Evolutionary conservation across 2,888 invertebrate species (phyloP).

Genomic region (Diadromus collaris): DNA sequence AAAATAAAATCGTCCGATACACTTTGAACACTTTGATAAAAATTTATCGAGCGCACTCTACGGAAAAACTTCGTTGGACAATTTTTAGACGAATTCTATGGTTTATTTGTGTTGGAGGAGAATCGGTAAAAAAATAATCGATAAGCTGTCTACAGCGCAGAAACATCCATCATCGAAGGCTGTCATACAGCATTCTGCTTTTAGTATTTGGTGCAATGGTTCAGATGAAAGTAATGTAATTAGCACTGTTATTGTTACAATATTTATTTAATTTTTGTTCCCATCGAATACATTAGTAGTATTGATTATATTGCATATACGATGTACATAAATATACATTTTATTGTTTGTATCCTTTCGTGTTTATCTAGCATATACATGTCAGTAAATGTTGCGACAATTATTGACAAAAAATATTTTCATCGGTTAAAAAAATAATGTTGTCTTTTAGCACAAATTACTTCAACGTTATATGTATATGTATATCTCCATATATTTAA

Average conservation of each 20-base stretch:
- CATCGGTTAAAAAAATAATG: neutral
- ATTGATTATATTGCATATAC: neutral
- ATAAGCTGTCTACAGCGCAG: too few species aligned
- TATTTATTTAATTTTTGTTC: neutral
- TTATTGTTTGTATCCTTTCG: neutral
- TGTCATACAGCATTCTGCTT: too few species aligned
- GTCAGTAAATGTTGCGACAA: neutral
- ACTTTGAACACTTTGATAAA: slow-evolving; percentile 39
- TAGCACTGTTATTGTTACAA: neutral
- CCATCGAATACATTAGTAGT: neutral
- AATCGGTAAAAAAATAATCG: too few species aligned
- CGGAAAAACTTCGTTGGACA: neutral
- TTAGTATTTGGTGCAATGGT: too few species aligned
- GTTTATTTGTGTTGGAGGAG: too few species aligned
- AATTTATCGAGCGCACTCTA: neutral
- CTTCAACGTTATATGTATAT: neutral
- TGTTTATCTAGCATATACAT: neutral
- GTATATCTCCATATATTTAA: neutral
- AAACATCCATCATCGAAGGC: too few species aligned
- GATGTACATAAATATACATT: neutral
- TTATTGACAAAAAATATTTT: neutral
- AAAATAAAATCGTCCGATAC: slow-evolving; percentile 13
- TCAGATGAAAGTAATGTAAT: neutral
- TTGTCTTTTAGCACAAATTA: neutral
- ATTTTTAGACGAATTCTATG: neutral